A percentile compares a stretch with the other conserved stretches of the same genome.
phyloP scores from a whole-genome alignment of 2,797 vertebrate genomes.

The Neoniphon sammara region DNA sequence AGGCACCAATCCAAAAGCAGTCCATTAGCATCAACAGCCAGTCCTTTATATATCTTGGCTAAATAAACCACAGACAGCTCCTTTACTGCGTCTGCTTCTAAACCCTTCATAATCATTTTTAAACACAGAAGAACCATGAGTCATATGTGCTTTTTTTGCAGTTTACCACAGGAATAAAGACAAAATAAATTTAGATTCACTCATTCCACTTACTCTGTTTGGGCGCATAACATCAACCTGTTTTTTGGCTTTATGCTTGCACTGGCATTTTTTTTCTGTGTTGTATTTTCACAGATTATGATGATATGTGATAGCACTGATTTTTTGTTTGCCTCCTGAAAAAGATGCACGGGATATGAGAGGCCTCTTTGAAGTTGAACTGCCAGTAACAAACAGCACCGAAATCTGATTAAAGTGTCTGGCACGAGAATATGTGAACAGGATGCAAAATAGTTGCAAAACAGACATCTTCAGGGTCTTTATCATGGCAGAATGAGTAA shows the following conservation, averaged over 20 bases:
- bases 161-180: too few relatives aligned
- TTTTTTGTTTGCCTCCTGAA: slow-evolving; percentile 3
- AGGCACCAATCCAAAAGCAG: too few relatives aligned
- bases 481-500: slow-evolving; percentile 22
- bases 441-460: slow-evolving; percentile 24
- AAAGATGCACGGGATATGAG: slow-evolving; percentile 19
- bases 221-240: background rate
- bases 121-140: too few relatives aligned
- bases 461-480: slow-evolving; percentile 50
- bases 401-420: slow-evolving; percentile 41
- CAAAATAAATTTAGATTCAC: too few relatives aligned
- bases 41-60: too few relatives aligned
- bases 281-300: background rate
- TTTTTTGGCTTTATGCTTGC: background rate
- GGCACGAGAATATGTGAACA: slow-evolving; percentile 12
- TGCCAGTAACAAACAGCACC: slow-evolving; percentile 50
- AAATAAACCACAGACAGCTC: too few relatives aligned
- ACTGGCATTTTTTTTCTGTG: background rate
- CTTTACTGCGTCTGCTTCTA: too few relatives aligned
- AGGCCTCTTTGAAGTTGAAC: slow-evolving; percentile 10
- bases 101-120: too few relatives aligned
- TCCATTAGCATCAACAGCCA: too few relatives aligned
- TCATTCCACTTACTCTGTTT: too few relatives aligned
- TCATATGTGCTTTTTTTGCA: too few relatives aligned
- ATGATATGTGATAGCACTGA: background rate